phyloP scores from a whole-genome alignment of 92 coral and sea anemone species.

The Parazoanthus swiftii region DNA sequence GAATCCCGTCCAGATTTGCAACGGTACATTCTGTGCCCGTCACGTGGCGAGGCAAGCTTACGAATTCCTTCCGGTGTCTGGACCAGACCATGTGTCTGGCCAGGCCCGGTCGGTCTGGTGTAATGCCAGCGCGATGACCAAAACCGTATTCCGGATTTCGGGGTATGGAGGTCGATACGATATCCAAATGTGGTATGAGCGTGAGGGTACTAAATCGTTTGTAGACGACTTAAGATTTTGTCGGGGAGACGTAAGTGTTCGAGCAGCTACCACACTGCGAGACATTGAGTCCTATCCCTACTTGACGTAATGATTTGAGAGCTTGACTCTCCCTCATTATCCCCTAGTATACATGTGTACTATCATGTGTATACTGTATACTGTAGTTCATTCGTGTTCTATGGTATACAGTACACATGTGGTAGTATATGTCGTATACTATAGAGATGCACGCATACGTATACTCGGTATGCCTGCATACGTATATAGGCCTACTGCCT shows the following conservation, averaged over 20 bases:
- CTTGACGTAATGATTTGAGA: conserved; percentile 13
- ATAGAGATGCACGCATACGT: no score
- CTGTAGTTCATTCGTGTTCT: neutral
- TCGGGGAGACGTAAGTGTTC: conserved; percentile 9
- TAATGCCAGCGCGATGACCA: conserved; percentile 1
- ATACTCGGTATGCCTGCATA: no score
- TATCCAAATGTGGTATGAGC: conserved; percentile 8
- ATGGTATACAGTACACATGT: neutral
- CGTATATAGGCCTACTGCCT: no score
- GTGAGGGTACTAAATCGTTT: conserved; percentile 2
- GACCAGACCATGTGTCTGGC: neutral
- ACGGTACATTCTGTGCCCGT: no score
- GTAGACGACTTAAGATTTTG: conserved; percentile 2
- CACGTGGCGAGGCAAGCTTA: conserved; percentile 15
- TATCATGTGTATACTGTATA: neutral
- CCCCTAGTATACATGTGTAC: neutral
- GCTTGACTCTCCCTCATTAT: conserved; percentile 1
- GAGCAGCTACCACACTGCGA: conserved; percentile 10
- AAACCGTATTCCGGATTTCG: neutral
- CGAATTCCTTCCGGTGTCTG: neutral
- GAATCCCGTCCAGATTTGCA: no score
- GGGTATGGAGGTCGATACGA: conserved; percentile 1
- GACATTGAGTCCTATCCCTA: conserved; percentile 14
- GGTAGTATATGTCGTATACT: neutral
- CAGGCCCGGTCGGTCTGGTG: conserved; percentile 3